Evolutionary conservation across 1,140 invertebrate species (phyloP).

Genomic region (Littorina saxatilis): DNA sequence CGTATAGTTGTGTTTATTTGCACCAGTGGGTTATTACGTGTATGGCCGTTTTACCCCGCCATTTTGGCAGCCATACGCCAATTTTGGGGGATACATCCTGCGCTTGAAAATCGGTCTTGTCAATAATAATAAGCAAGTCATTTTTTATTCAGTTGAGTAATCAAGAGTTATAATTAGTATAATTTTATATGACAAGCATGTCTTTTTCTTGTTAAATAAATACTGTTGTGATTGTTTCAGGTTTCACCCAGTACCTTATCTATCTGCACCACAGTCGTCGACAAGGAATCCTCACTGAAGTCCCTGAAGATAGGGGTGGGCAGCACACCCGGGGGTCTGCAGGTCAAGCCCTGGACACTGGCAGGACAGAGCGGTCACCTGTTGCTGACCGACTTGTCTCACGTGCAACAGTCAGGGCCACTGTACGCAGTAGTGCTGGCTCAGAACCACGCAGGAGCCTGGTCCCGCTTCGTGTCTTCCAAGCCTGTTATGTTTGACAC

Average conservation of each 20-base stretch:
- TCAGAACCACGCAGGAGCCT: constrained; percentile 43
- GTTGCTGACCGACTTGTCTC: constrained; percentile 15
- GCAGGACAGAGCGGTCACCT: constrained; percentile 25
- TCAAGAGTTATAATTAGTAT: too few species aligned
- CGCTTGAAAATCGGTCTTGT: too few species aligned
- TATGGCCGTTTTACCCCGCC: too few species aligned
- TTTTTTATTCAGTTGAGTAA: too few species aligned
- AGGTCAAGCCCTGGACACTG: constrained; percentile 29
- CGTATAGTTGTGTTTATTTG: too few species aligned
- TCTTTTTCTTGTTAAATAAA: too few species aligned
- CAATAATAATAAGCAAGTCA: too few species aligned
- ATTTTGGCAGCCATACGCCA: too few species aligned
- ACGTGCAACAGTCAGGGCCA: constrained; percentile 30
- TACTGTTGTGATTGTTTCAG: too few species aligned
- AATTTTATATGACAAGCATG: too few species aligned
- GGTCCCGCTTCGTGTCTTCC: constrained; percentile 34
- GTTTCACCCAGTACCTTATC: constrained; percentile 6
- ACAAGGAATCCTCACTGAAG: constrained; percentile 44
- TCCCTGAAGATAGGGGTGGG: constrained; percentile 41
- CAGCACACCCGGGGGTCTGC: constrained; percentile 40
- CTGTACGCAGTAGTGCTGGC: constrained; percentile 37
- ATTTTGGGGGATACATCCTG: too few species aligned
- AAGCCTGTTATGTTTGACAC: constrained; percentile 41
- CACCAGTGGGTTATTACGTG: too few species aligned
- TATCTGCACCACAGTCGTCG: constrained; percentile 33